phyloP scores from a whole-genome alignment of 1,140 invertebrate genomes.

The Gryllus bimaculatus region DNA sequence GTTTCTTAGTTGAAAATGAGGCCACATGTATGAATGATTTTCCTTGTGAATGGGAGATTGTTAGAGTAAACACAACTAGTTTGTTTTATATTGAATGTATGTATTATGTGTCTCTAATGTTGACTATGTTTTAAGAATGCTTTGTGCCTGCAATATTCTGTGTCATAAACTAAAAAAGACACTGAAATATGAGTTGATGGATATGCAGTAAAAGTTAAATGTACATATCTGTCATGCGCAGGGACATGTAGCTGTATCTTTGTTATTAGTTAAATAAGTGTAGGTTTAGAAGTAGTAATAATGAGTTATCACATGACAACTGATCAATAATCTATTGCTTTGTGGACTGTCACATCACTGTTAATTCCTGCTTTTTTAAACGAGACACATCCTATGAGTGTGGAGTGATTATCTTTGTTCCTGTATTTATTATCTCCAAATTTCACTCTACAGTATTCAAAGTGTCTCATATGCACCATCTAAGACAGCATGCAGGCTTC shows the following conservation, averaged over 20 bases:
- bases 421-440: not conserved
- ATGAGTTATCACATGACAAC: not conserved
- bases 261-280: not conserved
- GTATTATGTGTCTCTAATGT: not conserved
- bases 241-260: not conserved
- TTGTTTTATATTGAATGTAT: not conserved
- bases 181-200: too few relatives aligned
- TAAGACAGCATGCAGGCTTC: not conserved
- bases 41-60: not conserved
- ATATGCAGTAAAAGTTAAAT: too few relatives aligned
- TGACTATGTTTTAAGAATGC: not conserved
- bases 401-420: not conserved
- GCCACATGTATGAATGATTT: not conserved
- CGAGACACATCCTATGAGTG: not conserved
- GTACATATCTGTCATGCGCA: not conserved
- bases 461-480: not conserved
- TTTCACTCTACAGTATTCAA: not conserved
- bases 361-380: not conserved
- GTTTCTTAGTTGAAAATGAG: too few relatives aligned
- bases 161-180: not conserved
- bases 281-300: not conserved
- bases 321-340: too few relatives aligned
- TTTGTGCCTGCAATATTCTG: not conserved
- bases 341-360: too few relatives aligned
- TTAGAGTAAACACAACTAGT: not conserved